Percentiles rank a stretch among this genome's conserved stretches.
Conservation (phyloP, 1,140 invertebrate species). For the Drosophila equinoxialis region DNA sequence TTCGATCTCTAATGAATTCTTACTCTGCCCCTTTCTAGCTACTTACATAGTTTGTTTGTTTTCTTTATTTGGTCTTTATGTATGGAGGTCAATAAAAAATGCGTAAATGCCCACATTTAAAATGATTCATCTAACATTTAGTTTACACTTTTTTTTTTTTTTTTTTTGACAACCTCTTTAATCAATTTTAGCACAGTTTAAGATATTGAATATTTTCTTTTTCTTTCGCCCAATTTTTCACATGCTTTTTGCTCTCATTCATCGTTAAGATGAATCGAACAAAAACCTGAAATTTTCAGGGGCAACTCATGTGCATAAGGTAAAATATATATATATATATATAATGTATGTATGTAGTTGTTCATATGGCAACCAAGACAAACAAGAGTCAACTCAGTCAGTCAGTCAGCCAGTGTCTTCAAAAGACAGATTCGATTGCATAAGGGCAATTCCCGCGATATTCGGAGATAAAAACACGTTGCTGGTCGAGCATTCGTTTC, state of each 20-base stretch:
- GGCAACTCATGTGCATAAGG: conserved; percentile 68
- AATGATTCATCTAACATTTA: conserved; percentile 52
- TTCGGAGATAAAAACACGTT: conserved; percentile 62
- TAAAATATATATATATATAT: conserved; percentile 32
- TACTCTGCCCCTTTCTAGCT: background rate
- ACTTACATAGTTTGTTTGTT: conserved; percentile 54
- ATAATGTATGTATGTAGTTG: conserved; percentile 35
- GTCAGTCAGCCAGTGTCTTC: conserved; percentile 18
- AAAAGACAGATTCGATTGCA: conserved; percentile 68
- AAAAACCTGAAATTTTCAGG: conserved; percentile 80
- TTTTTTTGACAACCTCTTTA: conserved; percentile 20
- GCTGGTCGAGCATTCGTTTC: conserved; percentile 46
- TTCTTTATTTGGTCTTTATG: conserved; percentile 62
- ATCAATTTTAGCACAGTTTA: conserved; percentile 21
- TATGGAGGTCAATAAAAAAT: conserved; percentile 70
- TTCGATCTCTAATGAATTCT: conserved; percentile 37
- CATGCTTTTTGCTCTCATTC: conserved; percentile 42
- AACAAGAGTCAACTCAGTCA: conserved; percentile 48
- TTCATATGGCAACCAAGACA: conserved; percentile 44
- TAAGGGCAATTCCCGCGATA: conserved; percentile 54
- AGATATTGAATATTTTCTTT: conserved; percentile 14
- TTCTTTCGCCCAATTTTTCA: conserved; percentile 25
- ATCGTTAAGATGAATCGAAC: background rate
- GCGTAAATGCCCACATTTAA: conserved; percentile 57
- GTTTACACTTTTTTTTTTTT: conserved; percentile 17